These are phyloP conservation scores for Epinotia demarniana DNA, from an alignment of 2,888 invertebrate genomes.

Conservation along the genomic window DNA sequence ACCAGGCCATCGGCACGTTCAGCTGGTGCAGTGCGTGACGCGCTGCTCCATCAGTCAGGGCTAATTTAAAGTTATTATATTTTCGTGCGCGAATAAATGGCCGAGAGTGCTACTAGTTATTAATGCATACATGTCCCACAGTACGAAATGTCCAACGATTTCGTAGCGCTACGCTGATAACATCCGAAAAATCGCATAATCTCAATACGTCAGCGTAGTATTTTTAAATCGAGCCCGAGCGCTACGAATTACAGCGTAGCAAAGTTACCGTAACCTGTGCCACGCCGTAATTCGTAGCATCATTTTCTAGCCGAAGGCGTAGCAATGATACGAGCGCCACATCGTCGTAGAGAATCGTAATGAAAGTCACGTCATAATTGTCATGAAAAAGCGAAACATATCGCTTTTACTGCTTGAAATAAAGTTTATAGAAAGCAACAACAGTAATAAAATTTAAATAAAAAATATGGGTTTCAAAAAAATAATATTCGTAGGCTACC, in stretches of 20 bases:
- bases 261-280: not conserved
- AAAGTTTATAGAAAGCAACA: slow-evolving; percentile 43
- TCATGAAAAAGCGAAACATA: slow-evolving; percentile 14
- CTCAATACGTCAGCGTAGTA: not conserved
- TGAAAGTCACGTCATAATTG: no score
- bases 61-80: slow-evolving; percentile 49
- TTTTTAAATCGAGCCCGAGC: not conserved
- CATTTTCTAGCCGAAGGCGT: not conserved
- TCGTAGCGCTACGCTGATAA: no score
- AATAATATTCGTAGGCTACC: slow-evolving; percentile 63
- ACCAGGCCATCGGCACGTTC: slow-evolving; percentile 53
- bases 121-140: slow-evolving; percentile 47
- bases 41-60: slow-evolving; percentile 48
- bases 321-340: not conserved
- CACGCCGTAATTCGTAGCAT: not conserved
- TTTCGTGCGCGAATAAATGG: slow-evolving; percentile 40
- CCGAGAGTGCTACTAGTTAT: slow-evolving; percentile 48
- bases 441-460: slow-evolving; percentile 50
- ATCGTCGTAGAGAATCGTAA: not conserved
- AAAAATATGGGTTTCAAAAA: slow-evolving; percentile 64
- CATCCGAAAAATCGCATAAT: not conserved
- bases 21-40: slow-evolving; percentile 49
- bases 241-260: no score
- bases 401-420: slow-evolving; percentile 42
- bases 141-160: no score